Conservation (phyloP, 2,888 invertebrate genomes). For the Dioctria rufipes region DNA sequence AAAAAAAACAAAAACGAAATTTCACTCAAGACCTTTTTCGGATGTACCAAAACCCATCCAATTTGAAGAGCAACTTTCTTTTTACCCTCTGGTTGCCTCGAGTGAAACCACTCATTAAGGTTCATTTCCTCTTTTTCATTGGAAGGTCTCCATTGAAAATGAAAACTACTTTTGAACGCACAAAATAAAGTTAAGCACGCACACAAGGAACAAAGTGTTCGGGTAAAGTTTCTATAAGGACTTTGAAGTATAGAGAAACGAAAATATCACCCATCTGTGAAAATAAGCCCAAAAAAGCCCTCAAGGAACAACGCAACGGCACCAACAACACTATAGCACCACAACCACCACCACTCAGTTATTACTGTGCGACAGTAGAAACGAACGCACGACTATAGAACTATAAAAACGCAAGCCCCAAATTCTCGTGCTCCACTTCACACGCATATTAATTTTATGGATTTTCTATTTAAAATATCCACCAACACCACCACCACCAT, state of each 20-base stretch:
- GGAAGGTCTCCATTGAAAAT: slow-evolving; percentile 4
- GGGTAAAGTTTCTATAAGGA: neutral
- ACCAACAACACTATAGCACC: neutral
- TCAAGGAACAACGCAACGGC: slow-evolving; percentile 12
- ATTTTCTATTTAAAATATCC: slow-evolving; percentile 56
- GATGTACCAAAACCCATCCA: neutral
- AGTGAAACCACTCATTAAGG: slow-evolving; percentile 45
- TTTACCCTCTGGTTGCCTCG: neutral
- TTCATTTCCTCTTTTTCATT: slow-evolving; percentile 40
- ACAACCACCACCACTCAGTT: neutral
- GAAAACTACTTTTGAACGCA: slow-evolving; percentile 13
- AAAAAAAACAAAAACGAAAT: too few relatives aligned
- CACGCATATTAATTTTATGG: slow-evolving; percentile 58
- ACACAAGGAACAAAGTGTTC: neutral
- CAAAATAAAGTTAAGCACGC: slow-evolving; percentile 18
- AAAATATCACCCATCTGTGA: neutral
- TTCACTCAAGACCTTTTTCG: neutral
- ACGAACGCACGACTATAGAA: slow-evolving; percentile 25
- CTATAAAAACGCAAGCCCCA: slow-evolving; percentile 54
- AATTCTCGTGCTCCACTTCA: slow-evolving; percentile 56
- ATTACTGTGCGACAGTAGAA: slow-evolving; percentile 8
- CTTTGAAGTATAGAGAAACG: slow-evolving; percentile 9
- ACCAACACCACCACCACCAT: slow-evolving; percentile 5
- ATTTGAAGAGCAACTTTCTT: neutral
- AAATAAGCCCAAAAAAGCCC: neutral